Conservation (phyloP, 2,888 invertebrate genomes). For the Steinernema hermaphroditum region DNA sequence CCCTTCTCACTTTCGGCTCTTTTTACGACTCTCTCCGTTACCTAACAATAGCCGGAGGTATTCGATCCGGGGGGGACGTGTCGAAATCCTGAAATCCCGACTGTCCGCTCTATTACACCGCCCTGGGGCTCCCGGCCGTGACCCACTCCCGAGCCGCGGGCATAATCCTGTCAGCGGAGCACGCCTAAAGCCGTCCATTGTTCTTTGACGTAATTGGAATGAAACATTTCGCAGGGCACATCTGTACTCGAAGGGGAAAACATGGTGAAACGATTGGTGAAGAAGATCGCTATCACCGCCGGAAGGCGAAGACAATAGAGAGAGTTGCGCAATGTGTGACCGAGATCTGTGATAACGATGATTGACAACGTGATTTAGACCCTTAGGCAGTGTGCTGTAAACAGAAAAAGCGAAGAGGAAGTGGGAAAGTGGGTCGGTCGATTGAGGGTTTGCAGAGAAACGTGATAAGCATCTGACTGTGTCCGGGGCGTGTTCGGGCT, state of each 20-base stretch:
- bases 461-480: neutral
- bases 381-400: neutral
- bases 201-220: too few species aligned
- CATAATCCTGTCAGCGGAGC: neutral
- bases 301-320: conserved; percentile 7
- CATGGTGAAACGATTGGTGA: neutral
- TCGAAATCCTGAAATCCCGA: conserved; percentile 28
- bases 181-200: too few species aligned
- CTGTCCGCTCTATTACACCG: neutral
- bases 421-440: neutral
- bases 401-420: conserved; percentile 21
- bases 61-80: conserved; percentile 15
- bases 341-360: conserved; percentile 18
- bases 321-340: conserved; percentile 26
- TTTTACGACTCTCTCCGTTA: conserved; percentile 4
- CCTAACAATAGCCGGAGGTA: conserved; percentile 4
- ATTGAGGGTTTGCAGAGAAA: neutral
- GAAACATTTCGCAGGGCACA: too few species aligned
- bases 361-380: conserved; percentile 7
- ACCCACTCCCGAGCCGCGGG: conserved; percentile 1
- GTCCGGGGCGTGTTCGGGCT: too few species aligned
- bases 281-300: conserved; percentile 17
- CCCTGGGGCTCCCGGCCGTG: conserved; percentile 7
- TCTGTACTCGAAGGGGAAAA: neutral
- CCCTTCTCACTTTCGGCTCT: conserved; percentile 21